Conservation (phyloP, 2,113 vertebrate species). For the Dolichotis patagonum region DNA sequence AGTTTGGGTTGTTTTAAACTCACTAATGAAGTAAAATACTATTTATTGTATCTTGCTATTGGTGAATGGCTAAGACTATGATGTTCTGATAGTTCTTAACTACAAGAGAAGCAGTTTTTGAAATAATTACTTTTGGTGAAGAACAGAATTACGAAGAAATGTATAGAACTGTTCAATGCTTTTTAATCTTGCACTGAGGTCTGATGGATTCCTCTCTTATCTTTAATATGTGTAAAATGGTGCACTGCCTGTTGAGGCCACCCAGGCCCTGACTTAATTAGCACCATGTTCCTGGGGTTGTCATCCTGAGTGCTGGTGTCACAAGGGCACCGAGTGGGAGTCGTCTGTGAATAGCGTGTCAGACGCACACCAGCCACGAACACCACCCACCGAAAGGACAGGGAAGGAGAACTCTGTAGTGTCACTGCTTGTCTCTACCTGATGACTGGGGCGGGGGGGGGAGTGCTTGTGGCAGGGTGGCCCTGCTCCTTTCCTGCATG, state of each 20-base stretch:
- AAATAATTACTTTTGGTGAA: background rate
- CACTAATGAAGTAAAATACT: background rate
- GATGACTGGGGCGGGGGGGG: background rate
- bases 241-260: background rate
- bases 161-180: slow-evolving; percentile 6
- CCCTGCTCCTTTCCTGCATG: background rate
- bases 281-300: background rate
- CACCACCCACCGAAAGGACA: background rate
- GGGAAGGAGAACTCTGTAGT: background rate
- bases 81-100: background rate
- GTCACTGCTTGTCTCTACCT: background rate
- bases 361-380: background rate
- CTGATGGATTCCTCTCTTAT: background rate
- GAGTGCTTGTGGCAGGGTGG: background rate
- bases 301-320: background rate
- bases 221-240: background rate
- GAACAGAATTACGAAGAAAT: background rate
- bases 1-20: background rate
- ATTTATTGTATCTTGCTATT: background rate
- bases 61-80: background rate
- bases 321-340: background rate
- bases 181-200: background rate
- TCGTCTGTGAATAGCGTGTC: background rate
- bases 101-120: background rate
- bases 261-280: background rate